phyloP scores from a whole-genome alignment of 2,113 vertebrate genomes.

The Saguinus imperator region DNA sequence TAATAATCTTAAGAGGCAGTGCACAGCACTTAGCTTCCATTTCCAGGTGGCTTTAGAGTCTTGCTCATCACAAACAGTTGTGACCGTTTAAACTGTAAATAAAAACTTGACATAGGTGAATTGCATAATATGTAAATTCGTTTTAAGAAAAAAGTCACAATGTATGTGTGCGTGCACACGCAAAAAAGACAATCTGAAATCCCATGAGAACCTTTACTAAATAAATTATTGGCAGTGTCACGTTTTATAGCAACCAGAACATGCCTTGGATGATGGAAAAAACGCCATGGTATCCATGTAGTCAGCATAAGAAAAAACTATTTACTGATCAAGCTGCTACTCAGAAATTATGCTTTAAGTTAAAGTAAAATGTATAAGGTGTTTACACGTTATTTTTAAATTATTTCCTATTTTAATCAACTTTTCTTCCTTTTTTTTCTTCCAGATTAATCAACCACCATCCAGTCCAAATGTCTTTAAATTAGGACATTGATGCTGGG shows the following conservation, averaged over 20 bases:
- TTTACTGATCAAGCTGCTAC: background rate
- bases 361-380: background rate
- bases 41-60: background rate
- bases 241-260: background rate
- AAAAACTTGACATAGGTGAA: background rate
- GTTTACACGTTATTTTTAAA: background rate
- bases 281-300: background rate
- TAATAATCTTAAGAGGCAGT: background rate
- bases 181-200: background rate
- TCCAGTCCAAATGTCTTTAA: background rate
- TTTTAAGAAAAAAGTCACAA: background rate
- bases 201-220: background rate
- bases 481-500: no score
- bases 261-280: background rate
- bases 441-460: background rate
- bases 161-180: accelerated
- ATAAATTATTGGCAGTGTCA: background rate
- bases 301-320: background rate
- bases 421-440: background rate
- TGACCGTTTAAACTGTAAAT: background rate
- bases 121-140: background rate
- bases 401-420: background rate
- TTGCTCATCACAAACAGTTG: background rate
- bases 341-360: background rate
- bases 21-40: background rate